Percentiles rank a stretch among this genome's conserved stretches.
Evolutionary conservation across 37 sponge, comb jelly and placozoan genomes (phyloP).

Genomic region (Lycopodina hypogea): DNA sequence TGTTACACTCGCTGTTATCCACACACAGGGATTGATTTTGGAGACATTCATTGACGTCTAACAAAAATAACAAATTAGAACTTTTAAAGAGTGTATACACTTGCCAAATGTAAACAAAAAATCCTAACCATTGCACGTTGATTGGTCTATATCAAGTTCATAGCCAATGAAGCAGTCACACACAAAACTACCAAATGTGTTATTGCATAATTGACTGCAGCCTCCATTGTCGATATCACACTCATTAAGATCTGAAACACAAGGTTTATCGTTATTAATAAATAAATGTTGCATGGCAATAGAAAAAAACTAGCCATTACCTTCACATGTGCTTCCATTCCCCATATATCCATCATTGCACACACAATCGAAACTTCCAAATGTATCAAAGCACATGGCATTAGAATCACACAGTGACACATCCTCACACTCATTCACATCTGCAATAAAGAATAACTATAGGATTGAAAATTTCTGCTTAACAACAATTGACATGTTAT

Average conservation of each 20-base stretch:
- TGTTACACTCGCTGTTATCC: conserved; percentile 25
- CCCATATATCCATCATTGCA: conserved; percentile 19
- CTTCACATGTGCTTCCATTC: conserved; percentile 5
- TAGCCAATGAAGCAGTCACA: conserved; percentile 41
- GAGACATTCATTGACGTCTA: conserved; percentile 39
- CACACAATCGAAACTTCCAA: conserved; percentile 29
- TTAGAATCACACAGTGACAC: conserved; percentile 6
- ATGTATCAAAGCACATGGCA: conserved; percentile 27
- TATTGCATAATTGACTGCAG: conserved; percentile 30
- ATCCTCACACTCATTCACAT: conserved; percentile 38
- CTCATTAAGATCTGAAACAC: conserved; percentile 32
- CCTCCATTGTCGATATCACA: conserved; percentile 16
- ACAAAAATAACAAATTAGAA: background rate
- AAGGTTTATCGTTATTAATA: background rate
- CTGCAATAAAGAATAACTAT: conserved; percentile 6
- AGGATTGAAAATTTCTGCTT: background rate
- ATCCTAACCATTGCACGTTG: background rate
- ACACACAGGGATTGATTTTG: background rate
- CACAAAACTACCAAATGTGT: conserved; percentile 42
- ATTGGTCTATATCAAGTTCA: background rate
- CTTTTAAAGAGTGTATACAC: background rate
- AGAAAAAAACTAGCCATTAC: background rate
- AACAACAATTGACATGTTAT: no score
- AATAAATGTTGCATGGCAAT: background rate
- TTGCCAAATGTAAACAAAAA: background rate